Evolutionary conservation across 2,888 invertebrate species (phyloP).

Genomic region (Leucoma salicis): DNA sequence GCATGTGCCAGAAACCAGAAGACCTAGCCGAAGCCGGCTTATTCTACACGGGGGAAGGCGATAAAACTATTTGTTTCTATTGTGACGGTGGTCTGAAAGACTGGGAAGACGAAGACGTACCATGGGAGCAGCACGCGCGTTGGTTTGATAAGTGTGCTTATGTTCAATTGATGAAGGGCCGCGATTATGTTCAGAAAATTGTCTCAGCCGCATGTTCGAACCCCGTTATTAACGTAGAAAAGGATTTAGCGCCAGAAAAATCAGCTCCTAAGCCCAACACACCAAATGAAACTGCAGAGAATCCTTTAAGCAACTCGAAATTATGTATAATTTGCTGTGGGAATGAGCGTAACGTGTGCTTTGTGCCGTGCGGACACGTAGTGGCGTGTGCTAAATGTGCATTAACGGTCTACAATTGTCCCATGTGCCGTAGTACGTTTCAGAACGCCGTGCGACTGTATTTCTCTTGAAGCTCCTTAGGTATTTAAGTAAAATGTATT

Average conservation of each 20-base stretch:
- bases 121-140: slow-evolving; percentile 96
- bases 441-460: slow-evolving; percentile 70
- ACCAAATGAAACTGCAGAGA: slow-evolving; percentile 17
- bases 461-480: slow-evolving; percentile 77
- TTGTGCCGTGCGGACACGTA: slow-evolving; percentile 97
- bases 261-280: slow-evolving; percentile 1
- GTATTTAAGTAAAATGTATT: no score
- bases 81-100: slow-evolving; percentile 97
- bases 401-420: slow-evolving; percentile 91
- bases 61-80: slow-evolving; percentile 95
- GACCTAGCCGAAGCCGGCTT: slow-evolving; percentile 95
- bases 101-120: slow-evolving; percentile 95
- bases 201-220: slow-evolving; percentile 76
- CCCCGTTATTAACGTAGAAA: slow-evolving; percentile 47
- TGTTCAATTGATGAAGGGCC: slow-evolving; percentile 90
- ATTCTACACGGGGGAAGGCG: slow-evolving; percentile 93
- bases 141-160: slow-evolving; percentile 95
- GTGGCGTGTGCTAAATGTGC: slow-evolving; percentile 96
- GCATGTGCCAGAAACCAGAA: slow-evolving; percentile 89
- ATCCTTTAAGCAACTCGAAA: slow-evolving; percentile 78
- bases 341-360: slow-evolving; percentile 93
- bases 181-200: slow-evolving; percentile 87
- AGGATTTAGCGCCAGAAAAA: slow-evolving; percentile 30
- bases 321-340: slow-evolving; percentile 96
- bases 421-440: slow-evolving; percentile 88